Percentiles rank a stretch among this genome's conserved stretches.
Evolutionary conservation across 2,797 vertebrate genomes (phyloP).

Genomic region (Chromis chromis): DNA sequence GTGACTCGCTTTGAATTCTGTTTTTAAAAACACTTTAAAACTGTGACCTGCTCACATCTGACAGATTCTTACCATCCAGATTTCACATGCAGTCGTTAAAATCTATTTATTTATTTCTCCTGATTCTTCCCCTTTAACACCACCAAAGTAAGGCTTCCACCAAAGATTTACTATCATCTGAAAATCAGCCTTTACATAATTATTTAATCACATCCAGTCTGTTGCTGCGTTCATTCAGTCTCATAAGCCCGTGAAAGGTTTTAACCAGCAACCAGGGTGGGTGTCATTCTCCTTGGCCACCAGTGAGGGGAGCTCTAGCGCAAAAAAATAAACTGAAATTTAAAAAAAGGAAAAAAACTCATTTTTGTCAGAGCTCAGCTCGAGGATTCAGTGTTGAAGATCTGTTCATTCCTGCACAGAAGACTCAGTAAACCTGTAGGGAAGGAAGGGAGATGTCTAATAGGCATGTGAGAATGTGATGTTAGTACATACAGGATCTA

Average conservation of each 20-base stretch:
- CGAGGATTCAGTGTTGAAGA: slow-evolving; percentile 25
- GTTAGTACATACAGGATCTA: not conserved
- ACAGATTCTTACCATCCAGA: no score
- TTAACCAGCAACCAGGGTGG: not conserved
- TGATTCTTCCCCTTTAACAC: not conserved
- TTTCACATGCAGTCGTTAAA: no score
- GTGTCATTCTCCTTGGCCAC: slow-evolving; percentile 11
- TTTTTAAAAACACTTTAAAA: no score
- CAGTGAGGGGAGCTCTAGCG: slow-evolving; percentile 61
- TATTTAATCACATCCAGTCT: not conserved
- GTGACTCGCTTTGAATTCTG: not conserved
- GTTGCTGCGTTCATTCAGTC: not conserved
- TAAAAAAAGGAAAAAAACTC: not conserved
- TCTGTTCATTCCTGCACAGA: slow-evolving; percentile 26
- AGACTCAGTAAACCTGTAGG: not conserved
- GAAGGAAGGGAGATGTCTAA: not conserved
- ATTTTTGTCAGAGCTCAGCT: not conserved
- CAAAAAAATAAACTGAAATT: slow-evolving; percentile 13
- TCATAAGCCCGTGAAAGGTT: not conserved
- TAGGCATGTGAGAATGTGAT: not conserved
- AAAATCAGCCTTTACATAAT: not conserved
- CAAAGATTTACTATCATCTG: not conserved
- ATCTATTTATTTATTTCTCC: no score
- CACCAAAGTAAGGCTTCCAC: not conserved
- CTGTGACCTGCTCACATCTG: no score